Evolutionary conservation across 2,797 vertebrate species (phyloP), one percentile per base, ranked within the genome.

Genomic region (Pangasius djambal): DNA sequence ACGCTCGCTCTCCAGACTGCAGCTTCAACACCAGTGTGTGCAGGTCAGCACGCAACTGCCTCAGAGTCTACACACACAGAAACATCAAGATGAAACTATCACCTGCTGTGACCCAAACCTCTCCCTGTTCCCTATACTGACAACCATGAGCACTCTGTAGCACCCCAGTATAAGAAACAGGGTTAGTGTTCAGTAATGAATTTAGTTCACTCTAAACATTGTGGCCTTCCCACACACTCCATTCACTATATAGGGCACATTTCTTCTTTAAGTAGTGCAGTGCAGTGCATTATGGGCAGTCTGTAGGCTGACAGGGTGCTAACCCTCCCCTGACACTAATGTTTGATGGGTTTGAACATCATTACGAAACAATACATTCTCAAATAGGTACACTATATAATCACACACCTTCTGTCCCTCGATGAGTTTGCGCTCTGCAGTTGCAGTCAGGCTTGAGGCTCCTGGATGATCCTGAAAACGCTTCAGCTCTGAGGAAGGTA

Each of bases 1-100:
- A 99, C 0, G 97, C 98, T 88, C 98, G 95, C 92, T 98, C 98
- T 22, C 97, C 97, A 25, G 98, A 96, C 94, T 99, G 98, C 89
- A 99, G 96, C 74, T 96, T 96, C 6, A 91, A 6, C 0, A 97
- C 97, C 65, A 99, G 95, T 88, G 94, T 95, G 89, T 97, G 97
- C 87, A 99, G 86, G 86, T 99, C 97, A 88, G 92, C 90, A 5
- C 97, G 96, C 90, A 99, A 94, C 93, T 97, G 88, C 83, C 97
- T 96, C 87, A 99, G 93, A 40, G 97, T 99, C 98, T 99, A 72
- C 77, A 92, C 90, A 65, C 70, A 85, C n/a, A 83, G 25, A 86
- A 44, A 89, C 25, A 78, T 31, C 28, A 48, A 28, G 61, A 83
- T 44, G 7, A 83, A 40, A 22, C 31, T 31, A 63, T 44, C 10